These are phyloP conservation scores for Mayetiola destructor DNA, from an alignment of 2,888 invertebrate genomes.

Conservation along the genomic window DNA sequence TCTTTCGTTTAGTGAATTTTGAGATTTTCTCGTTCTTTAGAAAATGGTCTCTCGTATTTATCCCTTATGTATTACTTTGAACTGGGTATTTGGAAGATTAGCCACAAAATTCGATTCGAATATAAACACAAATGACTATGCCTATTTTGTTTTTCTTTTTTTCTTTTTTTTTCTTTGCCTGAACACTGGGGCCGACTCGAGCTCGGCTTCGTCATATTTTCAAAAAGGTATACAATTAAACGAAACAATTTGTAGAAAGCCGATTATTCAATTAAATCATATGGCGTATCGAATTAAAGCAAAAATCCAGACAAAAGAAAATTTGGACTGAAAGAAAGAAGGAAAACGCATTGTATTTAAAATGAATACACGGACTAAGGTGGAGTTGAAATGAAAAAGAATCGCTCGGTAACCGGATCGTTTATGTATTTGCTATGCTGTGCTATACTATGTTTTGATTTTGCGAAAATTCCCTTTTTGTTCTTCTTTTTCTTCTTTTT, in stretches of 20 bases:
- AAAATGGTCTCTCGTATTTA: too few relatives aligned
- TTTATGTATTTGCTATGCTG: too few relatives aligned
- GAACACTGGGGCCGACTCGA: too few relatives aligned
- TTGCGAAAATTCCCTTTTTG: background rate
- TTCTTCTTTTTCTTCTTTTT: background rate
- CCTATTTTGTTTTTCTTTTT: background rate
- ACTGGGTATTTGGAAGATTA: background rate
- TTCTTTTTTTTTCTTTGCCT: background rate
- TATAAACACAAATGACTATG: background rate
- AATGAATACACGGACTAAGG: too few relatives aligned
- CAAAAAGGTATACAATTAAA: constrained; percentile 7
- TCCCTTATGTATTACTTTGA: background rate
- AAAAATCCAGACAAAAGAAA: background rate
- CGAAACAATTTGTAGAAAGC: background rate
- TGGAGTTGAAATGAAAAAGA: too few relatives aligned
- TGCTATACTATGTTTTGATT: too few relatives aligned
- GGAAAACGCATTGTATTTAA: too few relatives aligned
- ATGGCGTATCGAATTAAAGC: too few relatives aligned
- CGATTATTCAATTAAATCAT: constrained; percentile 11
- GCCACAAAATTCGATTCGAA: background rate
- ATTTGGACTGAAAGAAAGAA: background rate
- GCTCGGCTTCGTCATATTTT: background rate
- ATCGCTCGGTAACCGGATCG: too few relatives aligned
- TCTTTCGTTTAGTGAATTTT: too few relatives aligned
- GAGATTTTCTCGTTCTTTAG: background rate